Percentiles rank a stretch among this genome's conserved stretches.
phyloP scores from a whole-genome alignment of 2,797 vertebrate genomes.

The Liasis olivaceus region DNA sequence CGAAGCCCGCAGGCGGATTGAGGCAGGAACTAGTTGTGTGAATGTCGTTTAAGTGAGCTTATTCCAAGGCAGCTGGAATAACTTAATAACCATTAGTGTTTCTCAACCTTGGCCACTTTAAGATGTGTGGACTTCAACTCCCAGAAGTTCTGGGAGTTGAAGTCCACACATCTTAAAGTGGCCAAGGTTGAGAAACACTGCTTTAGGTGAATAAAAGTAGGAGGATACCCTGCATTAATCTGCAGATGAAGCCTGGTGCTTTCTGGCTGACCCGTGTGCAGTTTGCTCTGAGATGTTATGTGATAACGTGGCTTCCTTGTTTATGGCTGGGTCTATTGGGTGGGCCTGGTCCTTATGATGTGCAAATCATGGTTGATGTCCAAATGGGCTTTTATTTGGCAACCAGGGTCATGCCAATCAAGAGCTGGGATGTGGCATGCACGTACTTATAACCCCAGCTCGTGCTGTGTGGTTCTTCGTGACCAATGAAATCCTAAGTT shows the following conservation, averaged over 20 bases:
- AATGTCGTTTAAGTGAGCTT: background rate
- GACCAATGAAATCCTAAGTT: background rate
- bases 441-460: background rate
- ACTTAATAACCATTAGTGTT: background rate
- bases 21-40: rapidly evolving
- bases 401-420: background rate
- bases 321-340: background rate
- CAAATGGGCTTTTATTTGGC: background rate
- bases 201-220: too few species aligned
- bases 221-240: too few species aligned
- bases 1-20: background rate
- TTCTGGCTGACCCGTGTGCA: too few species aligned
- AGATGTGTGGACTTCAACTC: too few species aligned
- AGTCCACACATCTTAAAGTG: too few species aligned
- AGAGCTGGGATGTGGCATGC: background rate
- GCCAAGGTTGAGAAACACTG: too few species aligned
- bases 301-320: too few species aligned
- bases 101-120: too few species aligned
- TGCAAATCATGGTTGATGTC: background rate
- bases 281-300: too few species aligned
- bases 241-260: too few species aligned
- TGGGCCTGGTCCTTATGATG: background rate
- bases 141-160: too few species aligned
- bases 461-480: background rate
- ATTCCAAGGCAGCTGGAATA: background rate